Evolutionary conservation across 2,888 invertebrate species (phyloP).

Genomic region (Acleris cristana): DNA sequence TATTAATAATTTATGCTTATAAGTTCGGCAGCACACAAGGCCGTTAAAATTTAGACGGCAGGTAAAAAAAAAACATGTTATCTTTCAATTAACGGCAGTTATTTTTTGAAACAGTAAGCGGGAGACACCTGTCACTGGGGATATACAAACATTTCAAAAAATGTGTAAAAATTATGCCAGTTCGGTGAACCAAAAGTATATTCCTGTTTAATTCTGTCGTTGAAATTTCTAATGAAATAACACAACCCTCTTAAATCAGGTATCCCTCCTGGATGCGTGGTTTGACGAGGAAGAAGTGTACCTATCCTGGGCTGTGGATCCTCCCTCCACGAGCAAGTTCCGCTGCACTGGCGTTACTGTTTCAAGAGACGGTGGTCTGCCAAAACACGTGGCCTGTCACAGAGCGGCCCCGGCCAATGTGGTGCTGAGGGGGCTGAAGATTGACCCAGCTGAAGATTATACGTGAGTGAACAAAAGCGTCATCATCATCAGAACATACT

Average conservation of each 20-base stretch:
- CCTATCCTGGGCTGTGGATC: constrained; percentile 72
- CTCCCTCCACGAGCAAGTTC: constrained; percentile 62
- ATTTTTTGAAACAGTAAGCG: too few relatives aligned
- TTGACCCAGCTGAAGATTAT: constrained; percentile 69
- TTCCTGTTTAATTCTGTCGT: too few relatives aligned
- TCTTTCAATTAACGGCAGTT: too few relatives aligned
- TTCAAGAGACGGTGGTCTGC: constrained; percentile 63
- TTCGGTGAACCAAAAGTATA: too few relatives aligned
- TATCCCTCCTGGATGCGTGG: constrained; percentile 70
- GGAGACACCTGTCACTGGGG: too few relatives aligned
- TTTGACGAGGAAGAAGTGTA: constrained; percentile 73
- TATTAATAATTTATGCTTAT: too few relatives aligned
- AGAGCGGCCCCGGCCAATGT: constrained; percentile 69
- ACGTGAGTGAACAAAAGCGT: constrained; percentile 58
- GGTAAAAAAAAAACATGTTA: too few relatives aligned
- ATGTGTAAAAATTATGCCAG: too few relatives aligned
- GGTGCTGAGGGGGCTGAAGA: constrained; percentile 69
- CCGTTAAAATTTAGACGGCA: too few relatives aligned
- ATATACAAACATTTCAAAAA: too few relatives aligned
- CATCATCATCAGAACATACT: not conserved
- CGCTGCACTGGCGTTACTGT: constrained; percentile 74
- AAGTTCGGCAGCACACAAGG: too few relatives aligned
- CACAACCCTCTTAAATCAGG: constrained; percentile 47
- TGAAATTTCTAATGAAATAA: too few relatives aligned
- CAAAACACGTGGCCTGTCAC: constrained; percentile 75